Conservation (phyloP, 2,888 invertebrate species). For the Caenorhabditis japonica region DNA sequence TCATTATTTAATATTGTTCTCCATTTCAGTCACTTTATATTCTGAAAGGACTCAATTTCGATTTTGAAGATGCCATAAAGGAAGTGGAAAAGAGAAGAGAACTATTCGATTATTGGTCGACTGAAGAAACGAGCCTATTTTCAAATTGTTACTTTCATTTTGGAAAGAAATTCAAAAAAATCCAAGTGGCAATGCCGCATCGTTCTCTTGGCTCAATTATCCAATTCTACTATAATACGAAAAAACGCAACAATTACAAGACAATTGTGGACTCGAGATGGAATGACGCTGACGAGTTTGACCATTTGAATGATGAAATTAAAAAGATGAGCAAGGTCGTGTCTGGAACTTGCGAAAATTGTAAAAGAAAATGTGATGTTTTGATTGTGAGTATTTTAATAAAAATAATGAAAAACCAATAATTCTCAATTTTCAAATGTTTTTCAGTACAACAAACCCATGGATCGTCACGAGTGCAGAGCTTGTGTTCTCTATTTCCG, state of each 20-base stretch:
- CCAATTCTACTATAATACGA: constrained; percentile 60
- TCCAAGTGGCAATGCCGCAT: constrained; percentile 54
- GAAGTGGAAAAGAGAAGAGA: constrained; percentile 1
- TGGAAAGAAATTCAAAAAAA: constrained; percentile 50
- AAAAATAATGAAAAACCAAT: background rate
- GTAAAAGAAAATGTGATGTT: background rate
- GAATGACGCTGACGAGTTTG: constrained; percentile 11
- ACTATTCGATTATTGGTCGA: constrained; percentile 42
- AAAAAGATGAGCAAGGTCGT: background rate
- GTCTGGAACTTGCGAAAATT: constrained; percentile 46
- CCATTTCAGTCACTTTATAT: background rate
- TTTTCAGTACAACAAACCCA: constrained; percentile 10
- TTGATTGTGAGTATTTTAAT: constrained; percentile 7
- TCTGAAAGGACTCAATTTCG: background rate
- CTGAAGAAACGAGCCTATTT: constrained; percentile 47
- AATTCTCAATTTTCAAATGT: background rate
- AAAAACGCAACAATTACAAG: constrained; percentile 52
- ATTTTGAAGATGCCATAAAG: background rate
- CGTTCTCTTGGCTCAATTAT: constrained; percentile 57
- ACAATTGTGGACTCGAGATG: constrained; percentile 6
- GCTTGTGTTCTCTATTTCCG: constrained; percentile 34
- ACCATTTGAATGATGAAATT: constrained; percentile 4
- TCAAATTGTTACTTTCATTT: constrained; percentile 34
- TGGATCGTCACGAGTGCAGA: constrained; percentile 33
- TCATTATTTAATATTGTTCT: too few species aligned